Conservation (phyloP, 1,140 invertebrate genomes). For the Drosophila chauvacae region DNA sequence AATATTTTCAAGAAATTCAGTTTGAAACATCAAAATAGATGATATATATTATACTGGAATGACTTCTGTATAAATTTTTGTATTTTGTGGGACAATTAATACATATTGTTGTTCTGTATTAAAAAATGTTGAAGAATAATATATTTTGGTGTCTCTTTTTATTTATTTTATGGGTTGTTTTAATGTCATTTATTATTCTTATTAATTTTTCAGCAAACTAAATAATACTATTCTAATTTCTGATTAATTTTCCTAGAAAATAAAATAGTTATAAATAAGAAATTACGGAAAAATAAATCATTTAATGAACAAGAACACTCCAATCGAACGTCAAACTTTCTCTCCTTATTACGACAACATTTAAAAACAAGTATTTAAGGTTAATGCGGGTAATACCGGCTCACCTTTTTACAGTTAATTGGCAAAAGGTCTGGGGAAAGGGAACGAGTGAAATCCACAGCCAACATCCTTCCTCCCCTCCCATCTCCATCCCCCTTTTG, state of each 20-base stretch:
- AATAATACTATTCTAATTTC: too few species aligned
- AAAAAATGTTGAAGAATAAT: too few species aligned
- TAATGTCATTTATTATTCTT: too few species aligned
- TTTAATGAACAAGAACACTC: neutral
- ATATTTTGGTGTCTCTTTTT: too few species aligned
- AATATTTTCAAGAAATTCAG: too few species aligned
- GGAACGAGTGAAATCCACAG: constrained; percentile 1
- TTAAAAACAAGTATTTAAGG: constrained; percentile 11
- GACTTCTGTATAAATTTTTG: neutral
- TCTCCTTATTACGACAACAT: neutral
- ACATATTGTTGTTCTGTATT: too few species aligned
- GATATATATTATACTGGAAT: neutral
- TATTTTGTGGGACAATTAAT: neutral
- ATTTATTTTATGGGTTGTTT: too few species aligned
- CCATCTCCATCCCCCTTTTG: neutral
- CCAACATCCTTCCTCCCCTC: constrained; percentile 10
- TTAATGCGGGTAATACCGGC: constrained; percentile 9
- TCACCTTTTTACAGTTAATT: constrained; percentile 25
- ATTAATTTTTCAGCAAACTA: too few species aligned
- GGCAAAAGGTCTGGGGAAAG: constrained; percentile 4
- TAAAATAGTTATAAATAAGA: neutral
- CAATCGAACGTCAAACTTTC: neutral
- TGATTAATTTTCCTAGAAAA: neutral
- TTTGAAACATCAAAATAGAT: too few species aligned
- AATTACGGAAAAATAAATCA: neutral